Percentiles rank a stretch among this genome's conserved stretches.
These are phyloP conservation scores for Hartigia nigra DNA, from an alignment of 2,888 invertebrate species.

Conservation along the genomic window DNA sequence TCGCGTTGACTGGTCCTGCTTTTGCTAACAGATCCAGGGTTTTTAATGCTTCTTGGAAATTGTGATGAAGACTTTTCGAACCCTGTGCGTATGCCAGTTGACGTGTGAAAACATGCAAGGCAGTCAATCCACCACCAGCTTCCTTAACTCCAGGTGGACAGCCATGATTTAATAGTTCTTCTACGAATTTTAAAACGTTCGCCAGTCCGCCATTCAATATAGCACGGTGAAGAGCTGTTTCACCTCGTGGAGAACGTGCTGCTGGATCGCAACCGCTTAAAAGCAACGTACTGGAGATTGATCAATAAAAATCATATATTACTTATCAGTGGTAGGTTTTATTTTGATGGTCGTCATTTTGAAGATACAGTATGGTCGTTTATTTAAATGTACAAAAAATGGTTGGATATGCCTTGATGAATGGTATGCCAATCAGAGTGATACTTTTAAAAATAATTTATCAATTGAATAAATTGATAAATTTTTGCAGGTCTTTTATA, in stretches of 20 bases:
- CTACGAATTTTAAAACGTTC: conserved; percentile 51
- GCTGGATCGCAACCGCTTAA: conserved; percentile 58
- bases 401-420: not conserved
- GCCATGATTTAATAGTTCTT: conserved; percentile 52
- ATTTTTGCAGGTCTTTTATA: not conserved
- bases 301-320: not conserved
- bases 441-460: not conserved
- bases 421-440: not conserved
- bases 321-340: not conserved
- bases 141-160: conserved; percentile 59
- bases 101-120: conserved; percentile 54
- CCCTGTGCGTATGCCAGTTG: conserved; percentile 49
- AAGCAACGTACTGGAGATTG: conserved; percentile 41
- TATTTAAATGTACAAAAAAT: not conserved
- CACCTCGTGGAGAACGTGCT: conserved; percentile 58
- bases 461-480: not conserved
- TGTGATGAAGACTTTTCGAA: conserved; percentile 44
- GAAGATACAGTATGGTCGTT: not conserved
- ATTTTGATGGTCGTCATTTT: not conserved
- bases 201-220: conserved; percentile 51
- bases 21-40: conserved; percentile 51
- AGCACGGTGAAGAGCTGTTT: conserved; percentile 60
- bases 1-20: conserved; percentile 54
- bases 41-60: conserved; percentile 48
- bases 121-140: conserved; percentile 57